Evolutionary conservation across 2,797 vertebrate species (phyloP).

Genomic region (Alouatta caraya): DNA sequence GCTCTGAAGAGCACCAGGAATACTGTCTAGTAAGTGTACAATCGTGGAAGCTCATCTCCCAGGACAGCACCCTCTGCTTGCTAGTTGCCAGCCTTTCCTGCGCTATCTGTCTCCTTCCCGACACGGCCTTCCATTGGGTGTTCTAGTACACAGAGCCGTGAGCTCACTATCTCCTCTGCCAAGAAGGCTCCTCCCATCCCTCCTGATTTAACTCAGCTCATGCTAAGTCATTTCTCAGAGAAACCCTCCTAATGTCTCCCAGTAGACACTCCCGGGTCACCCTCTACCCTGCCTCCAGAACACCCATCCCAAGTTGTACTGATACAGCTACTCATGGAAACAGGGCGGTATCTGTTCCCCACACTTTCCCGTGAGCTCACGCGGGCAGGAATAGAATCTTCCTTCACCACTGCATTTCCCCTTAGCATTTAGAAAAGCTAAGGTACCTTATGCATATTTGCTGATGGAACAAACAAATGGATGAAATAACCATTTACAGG

Average conservation of each 20-base stretch:
- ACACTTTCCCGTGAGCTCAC: neutral
- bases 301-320: neutral
- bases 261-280: neutral
- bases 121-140: neutral
- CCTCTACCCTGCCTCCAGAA: neutral
- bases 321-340: neutral
- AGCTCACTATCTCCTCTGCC: neutral
- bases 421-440: neutral
- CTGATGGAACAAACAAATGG: neutral
- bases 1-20: neutral
- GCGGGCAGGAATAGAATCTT: neutral
- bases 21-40: neutral
- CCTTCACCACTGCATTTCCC: neutral
- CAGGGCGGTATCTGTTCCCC: neutral
- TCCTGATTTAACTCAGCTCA: neutral
- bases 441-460: neutral
- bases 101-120: neutral
- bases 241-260: neutral
- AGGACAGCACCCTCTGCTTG: accelerated
- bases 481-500: neutral
- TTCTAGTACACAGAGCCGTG: neutral
- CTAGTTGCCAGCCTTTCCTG: neutral
- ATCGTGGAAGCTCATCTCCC: accelerated
- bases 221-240: neutral
- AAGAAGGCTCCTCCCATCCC: neutral